phyloP scores from a whole-genome alignment of 2,797 vertebrate genomes.

The Cirrhinus molitorella region DNA sequence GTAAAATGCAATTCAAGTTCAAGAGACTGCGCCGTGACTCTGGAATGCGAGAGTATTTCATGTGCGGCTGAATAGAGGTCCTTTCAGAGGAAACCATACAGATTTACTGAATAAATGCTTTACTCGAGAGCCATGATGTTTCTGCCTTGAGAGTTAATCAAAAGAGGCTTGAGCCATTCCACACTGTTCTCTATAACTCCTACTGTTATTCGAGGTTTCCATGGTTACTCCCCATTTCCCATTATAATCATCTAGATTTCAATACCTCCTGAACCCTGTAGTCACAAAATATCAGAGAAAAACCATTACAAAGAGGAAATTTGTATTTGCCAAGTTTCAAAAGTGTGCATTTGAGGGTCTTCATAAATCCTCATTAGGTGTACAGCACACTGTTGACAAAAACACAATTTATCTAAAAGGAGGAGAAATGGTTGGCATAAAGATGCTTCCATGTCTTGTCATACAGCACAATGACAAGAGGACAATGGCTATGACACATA shows the following conservation, averaged over 20 bases:
- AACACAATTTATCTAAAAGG: background rate
- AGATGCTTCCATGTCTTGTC: background rate
- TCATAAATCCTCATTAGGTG: background rate
- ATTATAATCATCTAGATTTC: conserved; percentile 42
- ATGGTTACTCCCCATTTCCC: conserved; percentile 54
- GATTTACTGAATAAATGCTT: conserved; percentile 16
- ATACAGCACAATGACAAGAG: background rate
- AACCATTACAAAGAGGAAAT: conserved; percentile 8
- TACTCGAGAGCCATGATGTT: conserved; percentile 3
- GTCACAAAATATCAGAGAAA: conserved; percentile 32
- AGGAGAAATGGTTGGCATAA: background rate
- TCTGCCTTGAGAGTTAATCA: conserved; percentile 28
- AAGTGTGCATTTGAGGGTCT: background rate
- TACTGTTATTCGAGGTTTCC: conserved; percentile 56
- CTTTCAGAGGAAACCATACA: conserved; percentile 9
- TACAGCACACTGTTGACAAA: background rate
- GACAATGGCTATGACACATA: background rate
- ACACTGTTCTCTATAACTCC: conserved; percentile 36
- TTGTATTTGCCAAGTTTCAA: background rate
- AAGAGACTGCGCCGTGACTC: background rate
- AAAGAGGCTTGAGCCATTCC: conserved; percentile 35
- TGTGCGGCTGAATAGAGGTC: background rate
- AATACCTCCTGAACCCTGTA: conserved; percentile 32
- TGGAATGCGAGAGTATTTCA: background rate
- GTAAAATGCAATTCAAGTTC: background rate